Evolutionary conservation across 2,888 invertebrate species (phyloP).

Genomic region (Spodoptera exigua): DNA sequence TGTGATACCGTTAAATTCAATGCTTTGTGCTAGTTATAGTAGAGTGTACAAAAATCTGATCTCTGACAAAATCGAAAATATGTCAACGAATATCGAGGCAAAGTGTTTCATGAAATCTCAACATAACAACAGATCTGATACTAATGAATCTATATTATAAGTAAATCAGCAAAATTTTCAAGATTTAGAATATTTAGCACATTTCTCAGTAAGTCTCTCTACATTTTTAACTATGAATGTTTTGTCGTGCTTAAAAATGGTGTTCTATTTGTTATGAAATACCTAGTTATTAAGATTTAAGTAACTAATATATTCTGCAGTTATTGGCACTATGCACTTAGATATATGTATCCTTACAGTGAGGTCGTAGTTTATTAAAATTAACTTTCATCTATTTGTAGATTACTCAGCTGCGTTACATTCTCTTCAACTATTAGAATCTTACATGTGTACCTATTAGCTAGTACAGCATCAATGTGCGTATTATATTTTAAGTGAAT

Average conservation of each 20-base stretch:
- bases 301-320: constrained; percentile 86
- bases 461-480: constrained; percentile 64
- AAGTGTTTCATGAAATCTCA: constrained; percentile 77
- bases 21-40: constrained; percentile 84
- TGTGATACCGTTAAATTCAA: constrained; percentile 84
- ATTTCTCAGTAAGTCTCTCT: constrained; percentile 90
- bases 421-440: constrained; percentile 64
- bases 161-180: constrained; percentile 79
- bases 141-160: constrained; percentile 78
- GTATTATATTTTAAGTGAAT: constrained; percentile 83
- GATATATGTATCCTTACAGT: constrained; percentile 60
- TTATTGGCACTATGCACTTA: constrained; percentile 88
- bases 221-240: constrained; percentile 90
- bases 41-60: constrained; percentile 78
- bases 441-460: constrained; percentile 57
- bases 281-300: constrained; percentile 88
- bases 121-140: constrained; percentile 83
- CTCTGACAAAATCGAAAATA: constrained; percentile 84
- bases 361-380: constrained; percentile 65
- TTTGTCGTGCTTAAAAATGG: constrained; percentile 90
- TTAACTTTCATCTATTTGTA: constrained; percentile 66
- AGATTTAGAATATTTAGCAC: constrained; percentile 89
- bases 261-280: constrained; percentile 90
- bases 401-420: constrained; percentile 65
- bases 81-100: constrained; percentile 82